Percentiles rank a stretch among this genome's conserved stretches.
Conservation (phyloP, 2,113 vertebrate species). For the Benitochromis conjunctus region DNA sequence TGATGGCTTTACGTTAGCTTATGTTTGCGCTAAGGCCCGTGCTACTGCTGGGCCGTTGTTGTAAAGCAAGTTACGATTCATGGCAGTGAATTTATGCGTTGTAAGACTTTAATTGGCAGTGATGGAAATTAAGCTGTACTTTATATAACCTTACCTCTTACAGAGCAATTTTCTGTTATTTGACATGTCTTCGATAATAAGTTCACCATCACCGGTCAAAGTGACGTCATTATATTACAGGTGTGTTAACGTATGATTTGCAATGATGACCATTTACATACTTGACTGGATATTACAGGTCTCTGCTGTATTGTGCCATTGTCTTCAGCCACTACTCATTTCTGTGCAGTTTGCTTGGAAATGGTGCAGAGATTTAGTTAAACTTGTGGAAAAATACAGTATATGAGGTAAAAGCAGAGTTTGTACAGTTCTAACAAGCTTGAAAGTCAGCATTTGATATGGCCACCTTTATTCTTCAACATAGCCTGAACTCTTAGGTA, state of each 20-base stretch:
- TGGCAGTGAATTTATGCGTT: background rate
- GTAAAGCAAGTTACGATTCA: background rate
- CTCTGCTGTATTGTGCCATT: background rate
- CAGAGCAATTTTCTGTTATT: background rate
- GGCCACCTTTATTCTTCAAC: background rate
- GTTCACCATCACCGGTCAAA: background rate
- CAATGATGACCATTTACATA: background rate
- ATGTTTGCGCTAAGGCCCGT: slow-evolving; percentile 32
- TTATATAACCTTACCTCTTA: background rate
- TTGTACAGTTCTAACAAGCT: background rate
- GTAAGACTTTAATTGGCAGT: background rate
- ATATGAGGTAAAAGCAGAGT: background rate
- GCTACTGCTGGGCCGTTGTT: slow-evolving; percentile 31
- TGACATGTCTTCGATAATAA: background rate
- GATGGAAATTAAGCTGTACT: background rate
- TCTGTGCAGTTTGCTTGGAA: background rate
- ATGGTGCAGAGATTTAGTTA: background rate
- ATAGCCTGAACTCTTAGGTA: background rate
- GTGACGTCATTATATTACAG: slow-evolving; percentile 4
- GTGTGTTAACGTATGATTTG: background rate
- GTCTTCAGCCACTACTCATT: background rate
- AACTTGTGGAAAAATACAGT: background rate
- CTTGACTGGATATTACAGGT: background rate
- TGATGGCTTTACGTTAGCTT: background rate
- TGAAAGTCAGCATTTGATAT: background rate